Base-by-base conservation (phyloP, 2,113 vertebrate genomes). In the Ochotona curzoniae region DNA sequence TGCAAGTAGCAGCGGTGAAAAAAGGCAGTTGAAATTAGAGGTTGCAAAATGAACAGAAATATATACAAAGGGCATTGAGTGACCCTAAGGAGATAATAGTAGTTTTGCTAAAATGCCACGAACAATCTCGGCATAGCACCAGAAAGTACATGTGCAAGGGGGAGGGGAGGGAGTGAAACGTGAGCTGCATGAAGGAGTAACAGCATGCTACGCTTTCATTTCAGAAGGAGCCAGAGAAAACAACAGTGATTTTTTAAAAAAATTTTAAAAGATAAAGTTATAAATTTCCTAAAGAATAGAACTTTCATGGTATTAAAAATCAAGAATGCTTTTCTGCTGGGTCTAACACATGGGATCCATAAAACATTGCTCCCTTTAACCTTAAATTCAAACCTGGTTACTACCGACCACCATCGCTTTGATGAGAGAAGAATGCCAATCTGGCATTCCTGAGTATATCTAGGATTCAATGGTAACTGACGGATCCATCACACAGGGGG, bases 331-430 rank as follows among this genome's bases (percentile, higher is more conserved):
- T 60, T 61, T 47, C 73, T 89, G n/a, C 21, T 49, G 10, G 80
- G 17, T 64, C 64, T 8, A 76, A 81, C 7, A 38, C 1, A 91
- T 85, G 12, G 63, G 30, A 76, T 44, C 15, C 7, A 30, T 32
- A 91, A 61, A 18, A 70, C 11, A 38, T 67, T 32, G 67, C 21
- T 90, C 78, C 90, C 71, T 18, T 94, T 82, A 60, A 85, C 18
- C 35, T 91, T 78, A 84, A 76, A 76, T 87, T 82, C 66, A 94
- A 74, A 83, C 12, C 73, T 54, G 54, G 49, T 69, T 74, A 90
- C 21, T 10, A 79, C 26, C 47, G 63, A 93, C 47, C 0, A 1
- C 61, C 20, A 74, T 28, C 54, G 61, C 32, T 83, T 74, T 47
- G 78, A 79, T 60, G 57, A 84, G 14, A 11, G 17, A 80, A 80